Conservation (phyloP, 2,888 invertebrate genomes). For the Trachelus iudaicus region DNA sequence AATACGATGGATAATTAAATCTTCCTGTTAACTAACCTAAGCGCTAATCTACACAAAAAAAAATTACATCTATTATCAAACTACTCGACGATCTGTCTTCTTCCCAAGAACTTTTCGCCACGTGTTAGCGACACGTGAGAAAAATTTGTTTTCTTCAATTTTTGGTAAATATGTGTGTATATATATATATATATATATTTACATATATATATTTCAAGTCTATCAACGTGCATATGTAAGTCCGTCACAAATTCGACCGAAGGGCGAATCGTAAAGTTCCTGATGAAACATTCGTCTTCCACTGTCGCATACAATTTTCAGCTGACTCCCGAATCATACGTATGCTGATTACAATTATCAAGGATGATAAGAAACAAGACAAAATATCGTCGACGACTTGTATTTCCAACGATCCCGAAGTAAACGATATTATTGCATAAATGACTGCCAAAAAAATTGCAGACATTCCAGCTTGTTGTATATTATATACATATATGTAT, state of each 20-base stretch:
- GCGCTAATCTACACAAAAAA: neutral
- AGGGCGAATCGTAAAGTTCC: no score
- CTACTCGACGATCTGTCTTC: neutral
- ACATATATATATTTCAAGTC: neutral
- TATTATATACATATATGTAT: no score
- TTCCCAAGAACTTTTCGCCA: neutral
- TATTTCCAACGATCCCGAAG: neutral
- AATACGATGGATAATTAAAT: neutral
- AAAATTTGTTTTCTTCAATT: no score
- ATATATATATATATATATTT: no score
- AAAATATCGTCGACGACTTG: neutral
- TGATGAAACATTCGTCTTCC: no score
- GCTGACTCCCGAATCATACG: neutral
- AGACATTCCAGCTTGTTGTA: neutral
- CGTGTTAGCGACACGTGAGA: no score
- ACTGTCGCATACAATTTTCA: neutral
- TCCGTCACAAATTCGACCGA: no score
- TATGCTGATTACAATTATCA: neutral
- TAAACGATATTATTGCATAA: neutral
- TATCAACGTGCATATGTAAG: neutral
- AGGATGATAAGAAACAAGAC: neutral
- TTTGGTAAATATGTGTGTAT: no score
- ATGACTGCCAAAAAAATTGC: neutral
- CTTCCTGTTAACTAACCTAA: neutral
- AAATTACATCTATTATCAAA: neutral